phyloP scores from a whole-genome alignment of 2,797 vertebrate species.

The Poecilia gillii region DNA sequence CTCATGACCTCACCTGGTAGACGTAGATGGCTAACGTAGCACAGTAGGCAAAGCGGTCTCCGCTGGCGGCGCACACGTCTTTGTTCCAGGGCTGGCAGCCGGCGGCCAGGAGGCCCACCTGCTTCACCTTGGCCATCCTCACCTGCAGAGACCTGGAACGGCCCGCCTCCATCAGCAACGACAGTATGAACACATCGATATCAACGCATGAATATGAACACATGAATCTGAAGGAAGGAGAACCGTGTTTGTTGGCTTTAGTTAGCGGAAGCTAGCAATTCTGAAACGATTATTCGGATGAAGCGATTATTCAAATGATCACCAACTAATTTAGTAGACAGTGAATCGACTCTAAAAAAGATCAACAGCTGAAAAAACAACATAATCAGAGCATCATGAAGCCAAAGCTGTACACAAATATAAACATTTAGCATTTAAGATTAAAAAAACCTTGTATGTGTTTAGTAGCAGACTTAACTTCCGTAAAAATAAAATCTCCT shows the following conservation, averaged over 20 bases:
- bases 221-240: not conserved
- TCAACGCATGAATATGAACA: not conserved
- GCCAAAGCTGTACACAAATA: too few species aligned
- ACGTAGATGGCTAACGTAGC: conserved; percentile 96
- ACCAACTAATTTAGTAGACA: too few species aligned
- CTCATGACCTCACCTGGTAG: conserved; percentile 86
- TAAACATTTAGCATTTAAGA: too few species aligned
- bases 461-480: too few species aligned
- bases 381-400: too few species aligned
- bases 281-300: too few species aligned
- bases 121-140: conserved; percentile 94
- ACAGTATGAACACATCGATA: not conserved
- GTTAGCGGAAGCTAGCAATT: not conserved
- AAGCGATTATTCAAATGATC: too few species aligned
- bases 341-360: too few species aligned
- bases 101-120: conserved; percentile 93
- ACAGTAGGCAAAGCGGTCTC: conserved; percentile 96
- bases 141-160: conserved; percentile 52
- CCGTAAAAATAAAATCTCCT: too few species aligned
- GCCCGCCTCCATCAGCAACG: not conserved
- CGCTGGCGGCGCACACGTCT: conserved; percentile 93
- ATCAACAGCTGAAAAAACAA: too few species aligned
- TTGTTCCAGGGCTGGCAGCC: conserved; percentile 99
- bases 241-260: not conserved
- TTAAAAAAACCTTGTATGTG: too few species aligned